Base-by-base conservation (phyloP, 2,113 vertebrate species). In the Hipposideros armiger region DNA sequence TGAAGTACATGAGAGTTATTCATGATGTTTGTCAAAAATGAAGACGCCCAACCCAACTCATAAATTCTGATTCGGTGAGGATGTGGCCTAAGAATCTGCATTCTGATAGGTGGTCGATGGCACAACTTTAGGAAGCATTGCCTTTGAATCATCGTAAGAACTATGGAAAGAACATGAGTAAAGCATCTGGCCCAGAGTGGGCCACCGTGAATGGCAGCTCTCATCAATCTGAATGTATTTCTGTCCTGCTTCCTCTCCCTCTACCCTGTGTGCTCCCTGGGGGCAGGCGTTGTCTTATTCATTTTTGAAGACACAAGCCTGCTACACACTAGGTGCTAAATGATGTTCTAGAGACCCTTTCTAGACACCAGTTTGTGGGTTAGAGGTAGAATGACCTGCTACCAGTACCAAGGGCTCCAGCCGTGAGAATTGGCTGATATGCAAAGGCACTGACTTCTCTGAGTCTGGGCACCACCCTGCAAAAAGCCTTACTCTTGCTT, bases 381-480 rank as follows among this genome's bases (percentile, higher is more conserved):
- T 3, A 11, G 1, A 89, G 32, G 58, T 7, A 3, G 3, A 32
- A 50, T 47, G 60, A 60, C 52, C 74, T n/a, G 19, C 13, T 10
- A 5, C 20, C 15, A 5, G 78, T 5, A 22, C 47, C 11, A 13
- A n/a, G 9, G 7, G 5, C 16, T 56, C n/a, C 2, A 1, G 24
- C 7, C 0, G 4, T 4, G 50, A 69, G 24, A 14, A 14, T 15
- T 6, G 50, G 58, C 3, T 5, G 8, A 56, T 26, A 22, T 2
- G 50, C n/a, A 30, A 8, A n/a, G 47, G 15, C 26, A 7, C 7
- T 5, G n/a, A 24, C 24, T 11, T 22, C 81, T 81, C 47, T 1
- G 2, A 7, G 28, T 87, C 40, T 5, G 0, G n/a, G 7, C 54
- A 9, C 26, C 0, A 3, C 11, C 30, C 22, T 17, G 26, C 22